Conservation (phyloP, 2,113 vertebrate species). For the Climacteris rufus region DNA sequence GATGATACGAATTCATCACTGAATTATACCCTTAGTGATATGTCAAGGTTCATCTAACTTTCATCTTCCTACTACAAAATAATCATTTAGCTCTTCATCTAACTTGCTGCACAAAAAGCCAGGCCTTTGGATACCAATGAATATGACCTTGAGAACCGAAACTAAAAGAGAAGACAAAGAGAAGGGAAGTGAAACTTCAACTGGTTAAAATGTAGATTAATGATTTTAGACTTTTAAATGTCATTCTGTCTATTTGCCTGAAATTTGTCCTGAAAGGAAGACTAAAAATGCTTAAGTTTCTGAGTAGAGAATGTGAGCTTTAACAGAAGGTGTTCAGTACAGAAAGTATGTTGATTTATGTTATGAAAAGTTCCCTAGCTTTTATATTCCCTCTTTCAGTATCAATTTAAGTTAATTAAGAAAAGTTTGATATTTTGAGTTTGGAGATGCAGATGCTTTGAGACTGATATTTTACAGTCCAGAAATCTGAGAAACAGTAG, state of each 20-base stretch:
- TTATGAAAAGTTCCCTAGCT: constrained; percentile 8
- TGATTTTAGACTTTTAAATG: constrained; percentile 63
- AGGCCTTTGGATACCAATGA: constrained; percentile 29
- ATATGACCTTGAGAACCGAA: constrained; percentile 65
- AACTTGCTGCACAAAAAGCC: constrained; percentile 26
- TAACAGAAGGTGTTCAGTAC: constrained; percentile 20
- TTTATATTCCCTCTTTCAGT: constrained; percentile 33
- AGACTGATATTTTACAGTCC: constrained; percentile 1
- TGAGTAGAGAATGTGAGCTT: constrained; percentile 29
- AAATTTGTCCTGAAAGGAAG: constrained; percentile 55
- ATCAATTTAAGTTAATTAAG: constrained; percentile 55
- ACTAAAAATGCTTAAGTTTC: background rate
- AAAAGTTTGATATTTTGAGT: constrained; percentile 30
- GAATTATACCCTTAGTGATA: constrained; percentile 59
- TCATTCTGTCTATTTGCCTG: constrained; percentile 23
- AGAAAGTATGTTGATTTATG: constrained; percentile 40
- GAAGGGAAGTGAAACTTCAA: constrained; percentile 20
- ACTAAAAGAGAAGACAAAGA: constrained; percentile 21
- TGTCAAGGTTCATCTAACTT: constrained; percentile 74
- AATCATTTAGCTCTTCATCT: constrained; percentile 54
- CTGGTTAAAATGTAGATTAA: constrained; percentile 66
- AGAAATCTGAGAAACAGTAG: constrained; percentile 7
- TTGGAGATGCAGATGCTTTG: constrained; percentile 13
- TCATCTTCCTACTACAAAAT: constrained; percentile 67
- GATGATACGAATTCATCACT: constrained; percentile 60